These are phyloP conservation scores for Nibea albiflora DNA, from an alignment of 2,113 vertebrate genomes.

Conservation along the genomic window DNA sequence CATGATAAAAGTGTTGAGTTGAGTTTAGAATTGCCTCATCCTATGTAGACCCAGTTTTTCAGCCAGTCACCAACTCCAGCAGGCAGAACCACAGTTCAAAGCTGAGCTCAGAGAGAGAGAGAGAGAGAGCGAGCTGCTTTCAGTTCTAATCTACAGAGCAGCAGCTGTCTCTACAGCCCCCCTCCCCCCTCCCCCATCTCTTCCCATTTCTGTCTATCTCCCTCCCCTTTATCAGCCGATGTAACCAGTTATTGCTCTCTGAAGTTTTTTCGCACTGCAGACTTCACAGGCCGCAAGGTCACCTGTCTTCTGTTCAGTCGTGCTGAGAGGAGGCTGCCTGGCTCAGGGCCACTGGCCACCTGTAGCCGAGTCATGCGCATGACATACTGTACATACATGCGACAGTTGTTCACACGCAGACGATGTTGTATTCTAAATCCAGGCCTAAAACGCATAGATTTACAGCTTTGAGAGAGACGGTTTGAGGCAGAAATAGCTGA, in stretches of 20 bases:
- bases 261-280: slow-evolving; percentile 53
- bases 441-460: neutral
- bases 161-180: slow-evolving; percentile 73
- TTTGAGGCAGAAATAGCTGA: neutral
- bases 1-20: neutral
- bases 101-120: slow-evolving; percentile 32
- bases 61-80: slow-evolving; percentile 55
- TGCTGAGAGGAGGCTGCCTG: slow-evolving; percentile 17
- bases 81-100: slow-evolving; percentile 67
- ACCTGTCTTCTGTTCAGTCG: slow-evolving; percentile 57
- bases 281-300: slow-evolving; percentile 75
- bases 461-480: neutral
- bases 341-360: slow-evolving; percentile 59
- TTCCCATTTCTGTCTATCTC: slow-evolving; percentile 43
- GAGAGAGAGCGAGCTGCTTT: slow-evolving; percentile 62
- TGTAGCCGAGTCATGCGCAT: slow-evolving; percentile 46
- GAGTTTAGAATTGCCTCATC: slow-evolving; percentile 37
- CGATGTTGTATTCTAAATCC: neutral
- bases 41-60: slow-evolving; percentile 23
- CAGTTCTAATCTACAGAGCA: slow-evolving; percentile 81
- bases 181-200: neutral
- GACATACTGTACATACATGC: slow-evolving; percentile 12
- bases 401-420: slow-evolving; percentile 5
- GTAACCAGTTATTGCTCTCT: slow-evolving; percentile 64
- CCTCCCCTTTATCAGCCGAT: slow-evolving; percentile 66